phyloP scores from a whole-genome alignment of 2,888 invertebrate genomes.

The Uropetala carovei region DNA sequence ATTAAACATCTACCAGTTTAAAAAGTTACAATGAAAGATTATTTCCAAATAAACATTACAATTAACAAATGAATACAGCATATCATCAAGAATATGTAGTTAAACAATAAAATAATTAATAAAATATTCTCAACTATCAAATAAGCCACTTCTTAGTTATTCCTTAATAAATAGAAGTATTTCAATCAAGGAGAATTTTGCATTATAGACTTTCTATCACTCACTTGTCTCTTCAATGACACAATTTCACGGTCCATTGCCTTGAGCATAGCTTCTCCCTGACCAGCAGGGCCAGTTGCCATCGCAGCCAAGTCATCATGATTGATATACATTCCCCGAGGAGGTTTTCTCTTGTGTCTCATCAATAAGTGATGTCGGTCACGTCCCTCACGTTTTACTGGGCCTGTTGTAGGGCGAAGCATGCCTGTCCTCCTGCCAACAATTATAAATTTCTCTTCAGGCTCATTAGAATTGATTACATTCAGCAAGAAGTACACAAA shows the following conservation, averaged over 20 bases:
- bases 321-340: conserved; percentile 98
- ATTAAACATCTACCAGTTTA: neutral
- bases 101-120: neutral
- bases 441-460: neutral
- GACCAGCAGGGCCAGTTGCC: conserved; percentile 85
- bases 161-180: neutral
- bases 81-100: neutral
- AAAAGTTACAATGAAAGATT: conserved; percentile 15
- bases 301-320: conserved; percentile 96
- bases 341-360: conserved; percentile 86
- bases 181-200: neutral
- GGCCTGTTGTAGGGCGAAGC: conserved; percentile 87
- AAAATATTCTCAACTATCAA: neutral
- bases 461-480: neutral
- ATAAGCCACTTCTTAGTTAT: neutral
- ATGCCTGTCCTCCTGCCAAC: conserved; percentile 86
- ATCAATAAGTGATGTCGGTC: conserved; percentile 71
- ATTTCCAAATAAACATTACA: conserved; percentile 65
- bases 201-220: conserved; percentile 74
- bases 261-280: conserved; percentile 90
- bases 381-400: conserved; percentile 71
- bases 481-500: neutral
- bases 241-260: conserved; percentile 96
- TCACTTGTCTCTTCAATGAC: conserved; percentile 97
- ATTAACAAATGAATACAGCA: conserved; percentile 55